Evolutionary conservation across 2,888 invertebrate genomes (phyloP).

Genomic region (Platerodrilus igneus): DNA sequence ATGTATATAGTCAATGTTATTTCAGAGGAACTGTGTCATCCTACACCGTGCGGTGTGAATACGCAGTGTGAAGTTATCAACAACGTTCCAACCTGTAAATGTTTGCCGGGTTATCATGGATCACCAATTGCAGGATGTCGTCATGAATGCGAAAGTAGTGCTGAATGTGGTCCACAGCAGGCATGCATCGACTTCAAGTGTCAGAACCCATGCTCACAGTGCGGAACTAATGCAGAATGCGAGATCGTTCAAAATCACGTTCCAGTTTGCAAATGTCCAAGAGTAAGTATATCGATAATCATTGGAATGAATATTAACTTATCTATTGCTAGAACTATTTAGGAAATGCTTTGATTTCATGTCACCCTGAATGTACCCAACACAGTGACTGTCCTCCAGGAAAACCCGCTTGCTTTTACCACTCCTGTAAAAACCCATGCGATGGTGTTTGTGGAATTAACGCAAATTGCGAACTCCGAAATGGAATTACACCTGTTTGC

Average conservation of each 20-base stretch:
- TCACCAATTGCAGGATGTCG: conserved; percentile 73
- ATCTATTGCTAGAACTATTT: conserved; percentile 60
- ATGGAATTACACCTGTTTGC: conserved; percentile 74
- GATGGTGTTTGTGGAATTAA: conserved; percentile 73
- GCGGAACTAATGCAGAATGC: conserved; percentile 76
- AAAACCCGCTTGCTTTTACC: conserved; percentile 75
- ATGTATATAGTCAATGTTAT: conserved; percentile 29
- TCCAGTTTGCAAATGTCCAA: conserved; percentile 74
- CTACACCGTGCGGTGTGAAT: conserved; percentile 76
- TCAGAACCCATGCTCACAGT: conserved; percentile 68
- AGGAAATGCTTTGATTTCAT: conserved; percentile 71
- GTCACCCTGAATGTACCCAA: conserved; percentile 74
- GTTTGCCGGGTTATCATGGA: conserved; percentile 70
- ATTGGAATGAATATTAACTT: background rate
- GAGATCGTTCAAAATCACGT: conserved; percentile 69
- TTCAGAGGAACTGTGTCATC: conserved; percentile 78
- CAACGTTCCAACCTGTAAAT: conserved; percentile 73
- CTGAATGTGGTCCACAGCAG: conserved; percentile 65
- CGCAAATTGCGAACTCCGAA: conserved; percentile 72
- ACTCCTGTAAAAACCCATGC: conserved; percentile 80
- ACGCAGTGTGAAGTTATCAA: conserved; percentile 76
- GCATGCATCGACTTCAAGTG: conserved; percentile 74
- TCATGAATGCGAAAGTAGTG: conserved; percentile 77
- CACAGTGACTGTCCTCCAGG: conserved; percentile 74
- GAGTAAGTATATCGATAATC: conserved; percentile 58